Percentiles rank a stretch among this genome's conserved stretches.
These are phyloP conservation scores for Oxycera nigricornis DNA, from an alignment of 2,888 invertebrate species.

Conservation along the genomic window DNA sequence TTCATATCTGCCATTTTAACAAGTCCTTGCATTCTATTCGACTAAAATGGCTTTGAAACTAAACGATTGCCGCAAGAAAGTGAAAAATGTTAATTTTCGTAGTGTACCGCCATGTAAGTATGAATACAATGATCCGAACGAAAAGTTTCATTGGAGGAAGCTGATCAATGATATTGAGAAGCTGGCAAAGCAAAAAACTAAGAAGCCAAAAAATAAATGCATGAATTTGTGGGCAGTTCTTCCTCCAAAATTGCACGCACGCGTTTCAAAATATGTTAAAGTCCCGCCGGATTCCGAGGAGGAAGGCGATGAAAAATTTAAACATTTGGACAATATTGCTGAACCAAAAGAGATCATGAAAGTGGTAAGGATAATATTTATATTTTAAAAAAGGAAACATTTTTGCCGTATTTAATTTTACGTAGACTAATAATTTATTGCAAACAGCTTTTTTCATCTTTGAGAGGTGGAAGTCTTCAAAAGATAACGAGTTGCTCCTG, in stretches of 20 bases:
- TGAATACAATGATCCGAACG: conserved; percentile 30
- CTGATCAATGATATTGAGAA: conserved; percentile 55
- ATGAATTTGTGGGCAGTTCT: conserved; percentile 56
- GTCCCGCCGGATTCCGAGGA: conserved; percentile 55
- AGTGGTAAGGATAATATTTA: no score
- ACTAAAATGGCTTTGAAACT: not conserved
- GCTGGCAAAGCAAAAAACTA: conserved; percentile 46
- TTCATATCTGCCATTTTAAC: not conserved
- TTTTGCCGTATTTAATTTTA: no score
- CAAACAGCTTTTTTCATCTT: no score
- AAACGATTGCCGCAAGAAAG: not conserved
- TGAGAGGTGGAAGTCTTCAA: no score
- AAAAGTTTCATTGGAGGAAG: conserved; percentile 54
- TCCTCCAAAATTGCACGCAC: conserved; percentile 53
- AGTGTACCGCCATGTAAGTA: not conserved
- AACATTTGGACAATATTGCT: conserved; percentile 43
- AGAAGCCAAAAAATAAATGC: conserved; percentile 47
- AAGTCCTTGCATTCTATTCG: no score
- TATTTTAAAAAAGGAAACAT: no score
- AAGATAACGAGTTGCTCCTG: no score
- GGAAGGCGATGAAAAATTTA: conserved; percentile 53
- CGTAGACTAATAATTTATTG: no score
- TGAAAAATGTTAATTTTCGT: not conserved
- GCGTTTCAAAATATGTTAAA: conserved; percentile 55
- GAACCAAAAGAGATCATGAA: conserved; percentile 47